These are phyloP conservation scores for Drosophila mayri DNA, from an alignment of 1,140 invertebrate species.

Conservation along the genomic window DNA sequence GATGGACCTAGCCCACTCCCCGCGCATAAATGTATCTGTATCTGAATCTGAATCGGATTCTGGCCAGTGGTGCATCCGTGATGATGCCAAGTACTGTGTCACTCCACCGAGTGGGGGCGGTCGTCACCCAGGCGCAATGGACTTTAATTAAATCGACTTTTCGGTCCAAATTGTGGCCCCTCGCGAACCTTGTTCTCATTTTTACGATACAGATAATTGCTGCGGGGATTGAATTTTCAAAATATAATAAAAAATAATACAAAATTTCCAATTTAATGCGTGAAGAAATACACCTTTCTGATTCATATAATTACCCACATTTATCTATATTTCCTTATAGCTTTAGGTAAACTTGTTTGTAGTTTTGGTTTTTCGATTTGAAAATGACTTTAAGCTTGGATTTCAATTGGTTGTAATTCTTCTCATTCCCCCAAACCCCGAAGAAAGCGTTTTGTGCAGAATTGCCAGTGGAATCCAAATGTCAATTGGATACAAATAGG, in stretches of 20 bases:
- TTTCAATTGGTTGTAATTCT: not conserved
- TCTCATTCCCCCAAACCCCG: no score
- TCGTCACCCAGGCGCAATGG: conserved; percentile 33
- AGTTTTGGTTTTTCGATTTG: not conserved
- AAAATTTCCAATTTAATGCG: no score
- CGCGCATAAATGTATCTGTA: conserved; percentile 6
- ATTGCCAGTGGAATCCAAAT: conserved; percentile 32
- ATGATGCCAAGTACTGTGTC: conserved; percentile 14
- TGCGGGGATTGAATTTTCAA: not conserved
- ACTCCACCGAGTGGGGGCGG: not conserved
- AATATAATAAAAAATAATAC: no score
- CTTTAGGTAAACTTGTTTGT: not conserved
- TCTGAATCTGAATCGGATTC: conserved; percentile 14
- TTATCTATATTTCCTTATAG: not conserved
- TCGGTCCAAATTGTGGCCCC: conserved; percentile 15
- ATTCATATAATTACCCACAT: not conserved
- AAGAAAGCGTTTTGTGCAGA: not conserved
- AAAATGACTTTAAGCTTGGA: not conserved
- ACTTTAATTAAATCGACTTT: conserved; percentile 72
- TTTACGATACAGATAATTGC: not conserved
- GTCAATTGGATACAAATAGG: conserved; percentile 47
- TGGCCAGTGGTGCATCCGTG: not conserved
- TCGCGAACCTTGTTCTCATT: not conserved
- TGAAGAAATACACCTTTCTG: no score
- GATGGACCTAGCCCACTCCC: conserved; percentile 11